A percentile compares a stretch with the other conserved stretches of the same genome.
phyloP scores from a whole-genome alignment of 2,113 vertebrate genomes.

The Melanocharis versteri region DNA sequence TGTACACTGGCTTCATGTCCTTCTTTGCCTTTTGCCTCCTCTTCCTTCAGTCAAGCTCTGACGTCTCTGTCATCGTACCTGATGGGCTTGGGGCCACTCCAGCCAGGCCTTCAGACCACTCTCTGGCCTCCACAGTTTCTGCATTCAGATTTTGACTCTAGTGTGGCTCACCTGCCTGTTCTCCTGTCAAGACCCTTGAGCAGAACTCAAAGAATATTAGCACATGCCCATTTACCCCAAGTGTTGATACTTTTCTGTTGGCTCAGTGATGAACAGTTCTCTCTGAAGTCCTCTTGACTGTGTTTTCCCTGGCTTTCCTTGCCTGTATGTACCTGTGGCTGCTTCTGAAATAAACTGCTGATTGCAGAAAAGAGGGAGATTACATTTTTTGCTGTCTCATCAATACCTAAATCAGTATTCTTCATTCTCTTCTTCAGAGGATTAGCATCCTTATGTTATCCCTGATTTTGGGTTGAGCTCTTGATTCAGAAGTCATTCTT shows the following conservation, averaged over 20 bases:
- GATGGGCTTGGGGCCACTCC: background rate
- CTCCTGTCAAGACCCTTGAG: background rate
- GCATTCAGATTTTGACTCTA: background rate
- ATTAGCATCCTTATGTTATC: background rate
- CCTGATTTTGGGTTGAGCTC: background rate
- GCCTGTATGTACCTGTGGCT: background rate
- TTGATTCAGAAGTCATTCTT: background rate
- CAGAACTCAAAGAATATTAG: background rate
- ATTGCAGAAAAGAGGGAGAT: background rate
- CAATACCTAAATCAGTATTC: background rate
- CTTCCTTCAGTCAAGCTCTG: background rate
- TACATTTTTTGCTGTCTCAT: background rate
- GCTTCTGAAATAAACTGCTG: background rate
- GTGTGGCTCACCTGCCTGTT: background rate
- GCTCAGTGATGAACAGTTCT: background rate
- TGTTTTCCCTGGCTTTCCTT: background rate
- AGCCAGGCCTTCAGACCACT: background rate
- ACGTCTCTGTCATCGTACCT: background rate
- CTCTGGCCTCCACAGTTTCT: background rate
- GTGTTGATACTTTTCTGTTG: background rate
- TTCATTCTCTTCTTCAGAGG: background rate
- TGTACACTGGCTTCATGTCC: background rate
- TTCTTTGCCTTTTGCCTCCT: background rate
- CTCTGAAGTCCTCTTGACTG: background rate
- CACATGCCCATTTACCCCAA: accelerated